phyloP scores from a whole-genome alignment of 2,888 invertebrate genomes.

The Lasioglossum morio region DNA sequence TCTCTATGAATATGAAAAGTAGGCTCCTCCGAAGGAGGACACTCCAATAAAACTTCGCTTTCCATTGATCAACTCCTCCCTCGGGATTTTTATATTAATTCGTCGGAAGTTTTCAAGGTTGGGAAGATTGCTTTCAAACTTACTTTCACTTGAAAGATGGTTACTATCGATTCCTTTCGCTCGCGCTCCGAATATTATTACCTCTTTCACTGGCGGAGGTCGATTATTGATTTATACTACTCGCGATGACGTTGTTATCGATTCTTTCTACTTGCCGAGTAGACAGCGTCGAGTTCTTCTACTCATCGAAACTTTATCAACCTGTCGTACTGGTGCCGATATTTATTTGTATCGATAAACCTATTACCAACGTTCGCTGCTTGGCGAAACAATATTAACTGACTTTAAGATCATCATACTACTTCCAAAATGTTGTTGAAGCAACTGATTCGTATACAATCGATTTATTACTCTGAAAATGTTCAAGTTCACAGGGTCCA shows the following conservation, averaged over 20 bases:
- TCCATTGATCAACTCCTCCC: neutral
- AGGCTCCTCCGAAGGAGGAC: neutral
- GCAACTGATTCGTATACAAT: neutral
- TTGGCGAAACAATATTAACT: neutral
- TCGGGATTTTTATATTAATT: constrained; percentile 8
- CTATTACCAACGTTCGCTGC: neutral
- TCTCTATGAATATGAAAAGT: constrained; percentile 1
- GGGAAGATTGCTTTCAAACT: constrained; percentile 1
- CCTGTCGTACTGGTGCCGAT: neutral
- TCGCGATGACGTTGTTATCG: neutral
- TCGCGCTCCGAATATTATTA: neutral
- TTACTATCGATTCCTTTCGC: neutral
- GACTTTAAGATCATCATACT: neutral
- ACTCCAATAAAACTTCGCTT: neutral
- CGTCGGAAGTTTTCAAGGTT: neutral
- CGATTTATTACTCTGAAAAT: neutral
- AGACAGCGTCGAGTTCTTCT: neutral
- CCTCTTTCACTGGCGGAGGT: neutral
- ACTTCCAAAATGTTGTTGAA: neutral
- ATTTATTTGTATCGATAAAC: neutral
- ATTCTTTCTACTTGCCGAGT: neutral
- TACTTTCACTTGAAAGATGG: neutral
- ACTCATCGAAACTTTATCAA: neutral
- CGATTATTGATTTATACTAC: constrained; percentile 1
- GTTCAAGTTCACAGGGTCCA: neutral